Evolutionary conservation across 1,140 invertebrate species (phyloP), one percentile per base, ranked within the genome.

Genomic region (Polyergus mexicanus): DNA sequence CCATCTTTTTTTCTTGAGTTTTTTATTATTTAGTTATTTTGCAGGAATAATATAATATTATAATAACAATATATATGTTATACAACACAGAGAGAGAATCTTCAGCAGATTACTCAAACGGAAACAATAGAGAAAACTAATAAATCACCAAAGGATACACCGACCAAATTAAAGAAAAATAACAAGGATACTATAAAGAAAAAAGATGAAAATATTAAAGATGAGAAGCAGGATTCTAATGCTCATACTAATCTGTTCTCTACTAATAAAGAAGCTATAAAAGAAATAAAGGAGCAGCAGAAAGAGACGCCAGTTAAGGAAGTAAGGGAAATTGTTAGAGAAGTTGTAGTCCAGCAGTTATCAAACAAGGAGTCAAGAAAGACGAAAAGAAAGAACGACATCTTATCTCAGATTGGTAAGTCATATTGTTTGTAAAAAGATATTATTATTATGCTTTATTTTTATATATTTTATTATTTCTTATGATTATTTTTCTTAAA

Each of bases 361-460:
- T 80, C 90, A 13, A 93, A 86, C 35, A 95, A 95, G 77, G 95
- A 96, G 58, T 94, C 95, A 16, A 96, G 96, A 87, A 96, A 96
- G 86, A 94, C 94, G 56, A 96, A 96, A 86, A 95, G 94, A 89
- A 96, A 96, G 83, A 94, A 95, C 77, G 95, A 95, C 69, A 94
- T 95, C 54, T 90, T 95, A 51, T 94, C 95, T 66, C 95, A 96
- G 87, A 94, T 96, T 51, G 94, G 95, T 95, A 93, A 93, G 78
- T 81, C 38, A 41, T 51, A 51, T 69, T 54, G 11, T 56, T 75
- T 91, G 19, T 32, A 38, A n/a, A 35, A 47, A 47, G 19, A 13
- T 32, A 60, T 28, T 28, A 16, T 62, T 77, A 51, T 51, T 51
- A 47, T 13, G 5, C 16, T 51, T 19, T 51, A 51, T 35, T 41